phyloP scores from a whole-genome alignment of 2,113 vertebrate genomes.

The Carollia perspicillata region DNA sequence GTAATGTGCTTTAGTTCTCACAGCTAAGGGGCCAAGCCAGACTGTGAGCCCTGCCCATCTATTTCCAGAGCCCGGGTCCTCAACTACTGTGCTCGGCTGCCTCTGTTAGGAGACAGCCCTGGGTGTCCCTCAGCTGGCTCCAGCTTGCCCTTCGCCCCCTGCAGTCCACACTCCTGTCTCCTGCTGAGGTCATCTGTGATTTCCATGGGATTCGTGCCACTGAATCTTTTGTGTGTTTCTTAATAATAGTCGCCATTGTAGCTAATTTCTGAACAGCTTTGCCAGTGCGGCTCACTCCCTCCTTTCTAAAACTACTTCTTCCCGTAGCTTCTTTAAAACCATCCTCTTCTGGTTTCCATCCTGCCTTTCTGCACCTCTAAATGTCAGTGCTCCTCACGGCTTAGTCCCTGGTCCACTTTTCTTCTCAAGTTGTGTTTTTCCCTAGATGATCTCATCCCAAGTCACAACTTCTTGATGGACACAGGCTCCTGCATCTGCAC shows the following conservation, averaged over 20 bases:
- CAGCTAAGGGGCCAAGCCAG: too few species aligned
- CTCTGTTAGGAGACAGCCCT: neutral
- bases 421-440: too few species aligned
- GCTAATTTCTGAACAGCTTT: neutral
- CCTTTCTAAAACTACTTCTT: neutral
- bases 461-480: neutral
- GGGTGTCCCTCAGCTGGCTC: neutral
- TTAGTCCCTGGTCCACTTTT: neutral
- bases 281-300: neutral
- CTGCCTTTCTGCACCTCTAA: neutral
- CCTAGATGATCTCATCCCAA: neutral
- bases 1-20: neutral
- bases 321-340: neutral
- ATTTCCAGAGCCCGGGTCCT: neutral
- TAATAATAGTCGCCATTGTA: neutral
- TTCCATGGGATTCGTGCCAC: neutral
- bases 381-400: fast-evolving
- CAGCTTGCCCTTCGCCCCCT: neutral
- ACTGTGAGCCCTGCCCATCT: neutral
- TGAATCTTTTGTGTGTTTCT: neutral
- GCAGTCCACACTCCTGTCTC: neutral
- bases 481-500: too few species aligned
- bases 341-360: neutral
- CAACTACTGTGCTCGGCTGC: fast-evolving
- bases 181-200: neutral